Evolutionary conservation across 2,797 vertebrate genomes (phyloP).

Genomic region (Cyclura pinguis): DNA sequence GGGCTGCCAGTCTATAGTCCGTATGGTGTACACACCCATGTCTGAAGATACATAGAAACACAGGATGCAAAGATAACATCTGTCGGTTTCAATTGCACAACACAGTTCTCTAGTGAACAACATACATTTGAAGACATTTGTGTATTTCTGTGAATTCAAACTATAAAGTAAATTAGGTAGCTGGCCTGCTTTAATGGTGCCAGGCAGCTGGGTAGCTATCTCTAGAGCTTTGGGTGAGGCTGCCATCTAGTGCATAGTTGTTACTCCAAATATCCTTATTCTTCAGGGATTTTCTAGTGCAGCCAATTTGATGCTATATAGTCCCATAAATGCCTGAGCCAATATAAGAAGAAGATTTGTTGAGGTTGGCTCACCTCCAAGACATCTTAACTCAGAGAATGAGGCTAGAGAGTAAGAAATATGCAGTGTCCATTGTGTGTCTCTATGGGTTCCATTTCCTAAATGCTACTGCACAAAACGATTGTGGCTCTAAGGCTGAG

Average conservation of each 20-base stretch:
- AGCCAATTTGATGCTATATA: background rate
- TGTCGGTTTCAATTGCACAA: background rate
- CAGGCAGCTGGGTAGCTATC: background rate
- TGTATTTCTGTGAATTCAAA: background rate
- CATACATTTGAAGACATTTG: background rate
- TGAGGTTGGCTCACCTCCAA: background rate
- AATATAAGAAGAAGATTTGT: background rate
- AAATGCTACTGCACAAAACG: background rate
- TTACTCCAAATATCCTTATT: constrained; percentile 22
- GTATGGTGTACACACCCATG: background rate
- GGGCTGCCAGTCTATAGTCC: background rate
- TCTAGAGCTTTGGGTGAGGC: background rate
- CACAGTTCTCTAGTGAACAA: background rate
- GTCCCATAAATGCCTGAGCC: background rate
- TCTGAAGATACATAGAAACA: constrained; percentile 7
- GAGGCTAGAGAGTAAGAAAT: background rate
- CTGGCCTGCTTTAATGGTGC: background rate
- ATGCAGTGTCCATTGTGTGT: background rate
- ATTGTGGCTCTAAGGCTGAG: background rate
- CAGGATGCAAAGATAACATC: background rate
- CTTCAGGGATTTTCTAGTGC: background rate
- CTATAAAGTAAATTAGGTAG: background rate
- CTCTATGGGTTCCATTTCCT: background rate
- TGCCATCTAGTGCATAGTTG: constrained; percentile 18
- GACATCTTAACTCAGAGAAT: background rate